Base-by-base conservation (phyloP, 2,113 vertebrate genomes). In the Eonycteris spelaea region DNA sequence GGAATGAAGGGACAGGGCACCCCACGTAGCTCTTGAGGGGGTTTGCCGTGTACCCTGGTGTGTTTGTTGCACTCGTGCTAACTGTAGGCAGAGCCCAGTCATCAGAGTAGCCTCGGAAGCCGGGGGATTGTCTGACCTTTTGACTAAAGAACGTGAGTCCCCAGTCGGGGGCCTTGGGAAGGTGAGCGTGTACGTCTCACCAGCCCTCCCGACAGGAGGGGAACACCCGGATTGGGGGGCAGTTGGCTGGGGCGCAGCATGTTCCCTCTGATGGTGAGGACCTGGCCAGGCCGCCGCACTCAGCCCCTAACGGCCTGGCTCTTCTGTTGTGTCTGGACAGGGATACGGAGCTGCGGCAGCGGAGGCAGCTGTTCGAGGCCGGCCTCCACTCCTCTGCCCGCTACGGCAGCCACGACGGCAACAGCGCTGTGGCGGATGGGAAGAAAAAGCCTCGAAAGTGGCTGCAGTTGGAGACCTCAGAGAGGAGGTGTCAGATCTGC, bases 361-460 rank as follows among this genome's bases (percentile, higher is more conserved):
- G 99, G 97, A 98, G 98, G 98, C 99, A 99, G 98, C 99, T 99
- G 84, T 99, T 99, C 14, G 98, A 99, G 97, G 99, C 99, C 0
- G 99, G 99, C 91, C 99, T 99, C 92, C 99, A 99, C 89, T 99
- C 99, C 55, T 99, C 99, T 0, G 99, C 99, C 1, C 99, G 99
- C 98, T 99, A 99, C 0, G 99, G 99, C 96, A 99, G 99, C 96
- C 99, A 99, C 0, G 99, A 99, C 85, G 98, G 98, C 98, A 98
- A 97, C 98, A 98, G 98, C 82, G 55, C 97, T 0, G 92, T 98
- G 51, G 83, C 96, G 11, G 99, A 99, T 85, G 99, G 99, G 63
- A 99, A 99, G 98, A 99, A 99, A 98, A 99, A 99, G 98, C 99
- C 99, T 97, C 99, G 99, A 96, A 99, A 99, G 96, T 99, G 99